Evolutionary conservation across 2,888 invertebrate genomes (phyloP).

Genomic region (Petrolisthes manimaculis): DNA sequence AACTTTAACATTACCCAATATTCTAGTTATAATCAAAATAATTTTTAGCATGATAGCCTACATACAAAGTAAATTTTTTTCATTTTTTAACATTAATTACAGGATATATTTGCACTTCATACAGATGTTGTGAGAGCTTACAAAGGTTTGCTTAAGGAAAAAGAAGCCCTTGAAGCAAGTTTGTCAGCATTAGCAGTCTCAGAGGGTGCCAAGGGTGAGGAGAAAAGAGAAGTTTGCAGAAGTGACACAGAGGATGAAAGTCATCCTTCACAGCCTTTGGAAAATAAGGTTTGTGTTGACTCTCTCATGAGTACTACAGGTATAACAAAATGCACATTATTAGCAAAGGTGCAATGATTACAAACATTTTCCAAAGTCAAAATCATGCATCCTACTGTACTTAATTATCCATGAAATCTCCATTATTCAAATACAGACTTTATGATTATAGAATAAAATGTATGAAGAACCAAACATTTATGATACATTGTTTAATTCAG

Average conservation of each 20-base stretch:
- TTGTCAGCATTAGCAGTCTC: slow-evolving; percentile 48
- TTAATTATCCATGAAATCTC: no score
- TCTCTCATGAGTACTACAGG: background rate
- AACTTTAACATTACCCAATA: background rate
- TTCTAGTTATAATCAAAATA: background rate
- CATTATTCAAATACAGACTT: no score
- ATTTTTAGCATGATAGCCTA: background rate
- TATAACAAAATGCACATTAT: no score
- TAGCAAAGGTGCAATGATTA: no score
- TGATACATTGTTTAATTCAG: no score
- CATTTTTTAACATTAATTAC: slow-evolving; percentile 5
- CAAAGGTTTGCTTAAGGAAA: slow-evolving; percentile 60
- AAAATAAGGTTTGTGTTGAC: slow-evolving; percentile 3
- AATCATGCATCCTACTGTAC: no score
- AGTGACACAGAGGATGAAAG: background rate
- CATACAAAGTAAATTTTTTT: background rate
- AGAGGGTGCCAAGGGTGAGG: background rate
- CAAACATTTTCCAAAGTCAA: no score
- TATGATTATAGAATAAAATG: no score
- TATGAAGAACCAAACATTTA: no score
- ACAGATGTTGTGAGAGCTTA: slow-evolving; percentile 63
- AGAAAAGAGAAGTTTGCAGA: background rate
- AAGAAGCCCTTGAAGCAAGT: slow-evolving; percentile 61
- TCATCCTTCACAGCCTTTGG: background rate
- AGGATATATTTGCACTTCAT: background rate